These are phyloP conservation scores for Meleagris gallopavo DNA, from an alignment of 2,113 vertebrate species.

Conservation along the genomic window DNA sequence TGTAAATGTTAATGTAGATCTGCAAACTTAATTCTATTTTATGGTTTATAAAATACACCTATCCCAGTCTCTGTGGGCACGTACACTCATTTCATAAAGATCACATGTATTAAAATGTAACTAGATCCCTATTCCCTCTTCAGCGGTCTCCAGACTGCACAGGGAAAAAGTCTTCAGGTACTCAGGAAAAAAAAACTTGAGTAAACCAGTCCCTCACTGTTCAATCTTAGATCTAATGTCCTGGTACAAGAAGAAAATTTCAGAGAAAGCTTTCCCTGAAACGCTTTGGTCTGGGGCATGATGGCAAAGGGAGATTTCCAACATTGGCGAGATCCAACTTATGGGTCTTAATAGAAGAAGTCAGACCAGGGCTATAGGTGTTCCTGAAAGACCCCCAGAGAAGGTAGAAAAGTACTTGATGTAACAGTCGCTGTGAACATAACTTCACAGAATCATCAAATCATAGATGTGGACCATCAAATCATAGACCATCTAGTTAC, in stretches of 20 bases:
- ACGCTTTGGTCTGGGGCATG: background rate
- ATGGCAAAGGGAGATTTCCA: background rate
- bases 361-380: background rate
- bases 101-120: conserved; percentile 42
- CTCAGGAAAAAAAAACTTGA: background rate
- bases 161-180: background rate
- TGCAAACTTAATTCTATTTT: conserved; percentile 42
- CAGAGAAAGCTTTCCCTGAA: background rate
- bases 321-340: background rate
- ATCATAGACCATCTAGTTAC: background rate
- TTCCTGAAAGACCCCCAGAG: background rate
- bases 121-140: conserved; percentile 23
- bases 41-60: conserved; percentile 46
- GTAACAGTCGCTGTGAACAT: background rate
- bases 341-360: background rate
- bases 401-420: background rate
- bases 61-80: conserved; percentile 29
- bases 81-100: conserved; percentile 47
- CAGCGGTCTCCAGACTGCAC: background rate
- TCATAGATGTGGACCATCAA: no score
- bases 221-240: background rate
- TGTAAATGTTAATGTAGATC: conserved; percentile 41
- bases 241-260: background rate
- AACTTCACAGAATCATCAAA: background rate
- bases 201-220: background rate